phyloP scores from a whole-genome alignment of 2,888 invertebrate species.

The Odontothrips loti region DNA sequence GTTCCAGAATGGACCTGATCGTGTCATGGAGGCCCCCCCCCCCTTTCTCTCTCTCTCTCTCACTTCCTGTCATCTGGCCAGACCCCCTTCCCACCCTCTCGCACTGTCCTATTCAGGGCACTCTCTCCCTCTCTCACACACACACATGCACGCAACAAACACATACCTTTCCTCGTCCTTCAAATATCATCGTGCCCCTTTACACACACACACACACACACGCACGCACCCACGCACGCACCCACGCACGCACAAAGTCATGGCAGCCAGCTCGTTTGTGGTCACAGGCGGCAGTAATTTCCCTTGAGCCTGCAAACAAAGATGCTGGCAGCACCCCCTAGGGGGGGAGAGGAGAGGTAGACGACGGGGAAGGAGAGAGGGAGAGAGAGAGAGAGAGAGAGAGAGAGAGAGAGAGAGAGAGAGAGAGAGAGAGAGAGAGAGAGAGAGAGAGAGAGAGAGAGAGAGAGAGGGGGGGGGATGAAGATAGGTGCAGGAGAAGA shows the following conservation, averaged over 20 bases:
- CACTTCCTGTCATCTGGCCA: background rate
- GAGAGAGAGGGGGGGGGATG: background rate
- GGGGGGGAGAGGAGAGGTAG: background rate
- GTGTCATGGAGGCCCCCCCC: background rate
- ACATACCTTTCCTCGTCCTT: background rate
- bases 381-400: slow-evolving; percentile 14
- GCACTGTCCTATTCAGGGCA: background rate
- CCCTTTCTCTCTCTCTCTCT: slow-evolving; percentile 6
- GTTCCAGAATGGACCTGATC: background rate
- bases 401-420: background rate
- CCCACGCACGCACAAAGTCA: background rate
- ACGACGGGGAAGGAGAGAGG: background rate
- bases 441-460: background rate
- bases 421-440: background rate
- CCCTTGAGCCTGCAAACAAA: slow-evolving; percentile 24
- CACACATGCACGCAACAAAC: background rate
- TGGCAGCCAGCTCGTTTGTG: background rate
- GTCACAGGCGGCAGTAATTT: slow-evolving; percentile 24
- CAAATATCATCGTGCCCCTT: background rate
- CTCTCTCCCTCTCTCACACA: background rate
- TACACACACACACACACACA: background rate
- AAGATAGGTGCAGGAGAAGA: background rate
- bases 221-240: background rate
- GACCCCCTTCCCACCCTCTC: background rate
- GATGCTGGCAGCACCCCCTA: background rate